A percentile compares a stretch with the other conserved stretches of the same genome.
Evolutionary conservation across 2,113 vertebrate genomes (phyloP).

Genomic region (Trogon surrucura): DNA sequence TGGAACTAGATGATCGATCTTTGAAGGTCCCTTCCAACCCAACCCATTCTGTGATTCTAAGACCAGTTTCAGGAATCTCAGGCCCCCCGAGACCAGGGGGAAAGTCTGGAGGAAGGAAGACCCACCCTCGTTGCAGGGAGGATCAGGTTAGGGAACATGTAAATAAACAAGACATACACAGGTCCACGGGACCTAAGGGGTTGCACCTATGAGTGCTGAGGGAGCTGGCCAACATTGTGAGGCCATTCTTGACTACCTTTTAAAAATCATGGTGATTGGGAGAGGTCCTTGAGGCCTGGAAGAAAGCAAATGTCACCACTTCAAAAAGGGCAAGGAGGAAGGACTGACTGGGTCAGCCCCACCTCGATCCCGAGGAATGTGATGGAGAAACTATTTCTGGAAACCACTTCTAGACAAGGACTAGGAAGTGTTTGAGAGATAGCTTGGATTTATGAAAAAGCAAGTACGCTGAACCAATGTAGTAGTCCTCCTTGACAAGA

Average conservation of each 20-base stretch:
- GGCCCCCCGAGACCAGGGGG: background rate
- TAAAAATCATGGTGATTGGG: rapidly evolving
- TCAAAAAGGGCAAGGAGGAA: background rate
- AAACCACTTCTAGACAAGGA: background rate
- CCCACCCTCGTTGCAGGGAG: background rate
- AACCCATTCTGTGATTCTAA: too few relatives aligned
- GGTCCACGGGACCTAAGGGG: background rate
- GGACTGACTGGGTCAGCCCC: background rate
- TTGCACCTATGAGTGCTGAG: too few relatives aligned
- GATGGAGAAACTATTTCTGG: background rate
- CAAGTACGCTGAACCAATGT: background rate
- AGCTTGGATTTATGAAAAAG: background rate
- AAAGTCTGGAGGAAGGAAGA: background rate
- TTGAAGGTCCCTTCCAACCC: too few relatives aligned
- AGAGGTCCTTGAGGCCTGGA: background rate
- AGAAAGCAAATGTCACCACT: background rate
- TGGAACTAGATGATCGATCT: too few relatives aligned
- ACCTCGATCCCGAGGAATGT: background rate
- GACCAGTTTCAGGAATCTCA: background rate
- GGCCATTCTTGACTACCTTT: background rate
- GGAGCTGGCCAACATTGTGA: background rate
- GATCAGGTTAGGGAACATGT: background rate
- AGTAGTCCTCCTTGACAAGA: background rate
- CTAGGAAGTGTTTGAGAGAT: background rate
- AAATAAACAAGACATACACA: background rate